Conservation (phyloP, 2,888 invertebrate species). For the Creontiades dilutus region DNA sequence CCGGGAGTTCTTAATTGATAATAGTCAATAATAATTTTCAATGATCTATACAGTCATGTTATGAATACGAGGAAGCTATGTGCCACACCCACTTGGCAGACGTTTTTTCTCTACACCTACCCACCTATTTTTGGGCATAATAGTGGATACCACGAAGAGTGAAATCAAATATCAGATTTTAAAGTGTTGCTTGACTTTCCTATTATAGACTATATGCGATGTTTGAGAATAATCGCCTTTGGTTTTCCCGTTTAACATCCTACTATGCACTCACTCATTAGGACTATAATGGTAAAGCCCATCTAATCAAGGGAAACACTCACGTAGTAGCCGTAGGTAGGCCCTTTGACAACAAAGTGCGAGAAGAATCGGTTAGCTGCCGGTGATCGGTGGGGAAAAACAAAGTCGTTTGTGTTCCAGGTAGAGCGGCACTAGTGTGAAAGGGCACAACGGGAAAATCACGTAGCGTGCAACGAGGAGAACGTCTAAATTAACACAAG, state of each 20-base stretch:
- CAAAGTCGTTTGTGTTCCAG: slow-evolving; percentile 8
- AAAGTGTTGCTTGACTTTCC: too few relatives aligned
- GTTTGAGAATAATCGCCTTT: too few relatives aligned
- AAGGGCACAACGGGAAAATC: slow-evolving; percentile 35
- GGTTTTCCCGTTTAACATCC: neutral
- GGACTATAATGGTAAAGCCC: neutral
- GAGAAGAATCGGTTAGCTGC: slow-evolving; percentile 11
- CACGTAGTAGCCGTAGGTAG: neutral
- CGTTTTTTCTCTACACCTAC: too few relatives aligned
- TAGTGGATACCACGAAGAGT: too few relatives aligned
- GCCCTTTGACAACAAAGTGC: neutral
- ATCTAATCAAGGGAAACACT: neutral
- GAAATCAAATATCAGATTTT: too few relatives aligned
- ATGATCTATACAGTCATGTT: too few relatives aligned
- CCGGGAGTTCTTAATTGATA: too few relatives aligned
- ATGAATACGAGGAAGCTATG: too few relatives aligned
- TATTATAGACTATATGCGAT: too few relatives aligned
- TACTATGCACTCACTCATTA: neutral
- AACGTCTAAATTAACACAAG: slow-evolving; percentile 55
- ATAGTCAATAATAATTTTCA: too few relatives aligned
- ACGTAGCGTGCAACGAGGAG: slow-evolving; percentile 36
- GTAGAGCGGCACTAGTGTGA: neutral
- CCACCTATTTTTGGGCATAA: too few relatives aligned
- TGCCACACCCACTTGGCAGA: too few relatives aligned
- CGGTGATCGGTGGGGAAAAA: neutral